Base-by-base conservation (phyloP, 2,888 invertebrate species). In the Panorpa germanica region DNA sequence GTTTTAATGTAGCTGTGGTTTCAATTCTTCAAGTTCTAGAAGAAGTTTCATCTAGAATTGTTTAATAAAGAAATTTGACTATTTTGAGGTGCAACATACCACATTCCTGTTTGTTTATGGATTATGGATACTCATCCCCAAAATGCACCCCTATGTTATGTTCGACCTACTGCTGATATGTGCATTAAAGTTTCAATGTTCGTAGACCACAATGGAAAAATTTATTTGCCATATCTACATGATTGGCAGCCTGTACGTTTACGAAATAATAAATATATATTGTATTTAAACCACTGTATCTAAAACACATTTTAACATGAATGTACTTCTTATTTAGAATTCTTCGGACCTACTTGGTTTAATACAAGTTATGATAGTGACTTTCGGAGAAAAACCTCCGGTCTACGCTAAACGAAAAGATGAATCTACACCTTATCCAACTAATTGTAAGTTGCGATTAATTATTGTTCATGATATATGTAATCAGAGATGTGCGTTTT, bases 71-170 rank as follows among this genome's bases (percentile, higher is more conserved):
- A 14, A 29, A 32, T 14, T 34, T 33, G 32, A 25, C 34, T 27
- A 35, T 37, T 44, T 43, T 25, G 45, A 77, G 77, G 72, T 34
- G 61, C 65, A 34, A 68, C 63, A 25, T 99, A 98, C 57, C 88
- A 96, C 57, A 98, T 98, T 52, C 98, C 98, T 9, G 72, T 99
- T 22, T 80, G 82, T 48, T 76, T 98, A 44, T 96, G 90, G 86
- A 50, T 98, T 28, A 78, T 90, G 73, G 91, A 96, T 48, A 93
- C 91, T 4, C 91, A 98, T 63, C 98, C 98, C 0, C 74, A 81
- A 49, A 83, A 90, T 58, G 88, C 95, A 19, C 98, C 98, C 1
- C 75, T 96, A 57, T 82, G 82, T 48, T 85, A 76, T 46, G 95
- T 98, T 1, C 82, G 75, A 52, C 98, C 98, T 7, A 98, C 98